Percentiles rank a stretch among this genome's conserved stretches.
phyloP scores from a whole-genome alignment of 2,113 vertebrate species.

The Zosterops lateralis region DNA sequence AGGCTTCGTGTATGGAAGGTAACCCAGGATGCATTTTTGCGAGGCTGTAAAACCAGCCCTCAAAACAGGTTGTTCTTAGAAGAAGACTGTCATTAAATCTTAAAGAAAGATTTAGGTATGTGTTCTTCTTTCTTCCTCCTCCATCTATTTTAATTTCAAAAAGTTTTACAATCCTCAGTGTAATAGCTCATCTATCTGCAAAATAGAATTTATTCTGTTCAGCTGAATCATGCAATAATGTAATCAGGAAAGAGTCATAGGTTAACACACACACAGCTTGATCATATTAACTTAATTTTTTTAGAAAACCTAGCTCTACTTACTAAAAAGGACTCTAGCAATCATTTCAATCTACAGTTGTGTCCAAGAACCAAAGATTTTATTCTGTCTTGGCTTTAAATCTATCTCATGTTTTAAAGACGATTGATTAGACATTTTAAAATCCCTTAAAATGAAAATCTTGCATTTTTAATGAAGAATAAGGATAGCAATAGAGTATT shows the following conservation, averaged over 20 bases:
- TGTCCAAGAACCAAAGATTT: neutral
- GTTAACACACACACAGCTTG: neutral
- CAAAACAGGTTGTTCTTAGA: constrained; percentile 14
- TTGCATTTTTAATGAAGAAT: constrained; percentile 50
- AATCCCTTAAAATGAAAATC: constrained; percentile 31
- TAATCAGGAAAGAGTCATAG: constrained; percentile 16
- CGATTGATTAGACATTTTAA: constrained; percentile 47
- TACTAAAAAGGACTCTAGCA: neutral
- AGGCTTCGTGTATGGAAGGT: neutral
- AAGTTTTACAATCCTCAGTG: neutral
- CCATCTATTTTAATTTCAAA: constrained; percentile 29
- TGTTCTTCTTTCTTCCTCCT: neutral
- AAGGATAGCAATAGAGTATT: neutral
- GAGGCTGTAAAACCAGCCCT: neutral
- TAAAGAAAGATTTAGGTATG: constrained; percentile 27
- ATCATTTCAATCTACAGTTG: neutral
- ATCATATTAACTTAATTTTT: neutral
- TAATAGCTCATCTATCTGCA: neutral
- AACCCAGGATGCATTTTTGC: neutral
- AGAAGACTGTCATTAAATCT: neutral
- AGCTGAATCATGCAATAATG: neutral
- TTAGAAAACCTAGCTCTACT: neutral
- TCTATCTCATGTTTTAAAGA: neutral
- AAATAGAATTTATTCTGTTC: constrained; percentile 2
- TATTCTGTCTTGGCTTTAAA: constrained; percentile 1